Evolutionary conservation across 2,888 invertebrate genomes (phyloP).

Genomic region (Pandemis cinnamomeana): DNA sequence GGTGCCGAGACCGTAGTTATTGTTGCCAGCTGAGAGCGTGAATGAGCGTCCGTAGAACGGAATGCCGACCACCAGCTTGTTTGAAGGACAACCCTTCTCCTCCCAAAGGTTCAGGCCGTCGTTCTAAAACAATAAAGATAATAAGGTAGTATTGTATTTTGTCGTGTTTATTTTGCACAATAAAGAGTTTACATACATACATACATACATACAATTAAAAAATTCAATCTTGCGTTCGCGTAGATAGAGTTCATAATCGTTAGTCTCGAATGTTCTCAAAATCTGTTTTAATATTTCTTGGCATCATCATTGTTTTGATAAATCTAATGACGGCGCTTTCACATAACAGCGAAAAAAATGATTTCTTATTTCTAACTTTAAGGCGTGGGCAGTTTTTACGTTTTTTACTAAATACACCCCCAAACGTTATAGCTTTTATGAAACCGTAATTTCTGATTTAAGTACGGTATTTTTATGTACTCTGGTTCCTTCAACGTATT

Average conservation of each 20-base stretch:
- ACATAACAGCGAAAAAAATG: too few relatives aligned
- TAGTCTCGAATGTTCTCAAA: too few relatives aligned
- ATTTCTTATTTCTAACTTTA: too few relatives aligned
- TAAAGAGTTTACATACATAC: too few relatives aligned
- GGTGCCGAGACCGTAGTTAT: constrained; percentile 92
- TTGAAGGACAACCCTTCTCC: constrained; percentile 93
- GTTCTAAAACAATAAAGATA: constrained; percentile 89
- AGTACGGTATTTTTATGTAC: background rate
- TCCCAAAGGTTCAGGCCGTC: constrained; percentile 95
- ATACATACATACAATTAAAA: too few relatives aligned
- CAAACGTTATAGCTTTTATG: too few relatives aligned
- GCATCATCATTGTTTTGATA: too few relatives aligned
- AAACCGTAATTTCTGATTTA: too few relatives aligned
- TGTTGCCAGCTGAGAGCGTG: constrained; percentile 92
- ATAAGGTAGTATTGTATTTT: too few relatives aligned
- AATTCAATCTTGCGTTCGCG: background rate
- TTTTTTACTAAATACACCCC: background rate
- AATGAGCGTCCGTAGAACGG: constrained; percentile 95
- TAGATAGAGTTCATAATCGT: background rate
- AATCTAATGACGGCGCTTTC: too few relatives aligned
- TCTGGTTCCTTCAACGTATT: background rate
- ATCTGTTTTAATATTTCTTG: background rate
- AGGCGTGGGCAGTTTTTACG: too few relatives aligned
- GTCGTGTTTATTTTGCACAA: too few relatives aligned
- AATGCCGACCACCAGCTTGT: constrained; percentile 94